Conservation (phyloP, 2,888 invertebrate genomes). For the Mesoligia furuncula region DNA sequence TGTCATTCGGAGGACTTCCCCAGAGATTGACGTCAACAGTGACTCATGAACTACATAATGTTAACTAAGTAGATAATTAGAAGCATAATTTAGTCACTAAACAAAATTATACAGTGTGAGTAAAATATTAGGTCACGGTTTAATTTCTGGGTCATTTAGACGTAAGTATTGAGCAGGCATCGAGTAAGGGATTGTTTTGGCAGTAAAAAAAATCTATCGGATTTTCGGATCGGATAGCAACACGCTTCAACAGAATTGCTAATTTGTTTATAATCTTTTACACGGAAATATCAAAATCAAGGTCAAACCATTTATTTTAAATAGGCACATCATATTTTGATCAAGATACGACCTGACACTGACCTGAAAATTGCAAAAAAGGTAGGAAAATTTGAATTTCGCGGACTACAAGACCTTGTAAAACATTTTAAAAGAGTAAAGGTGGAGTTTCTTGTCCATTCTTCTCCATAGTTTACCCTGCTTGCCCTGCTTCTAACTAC, state of each 20-base stretch:
- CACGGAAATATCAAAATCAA: not conserved
- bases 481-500: too few species aligned
- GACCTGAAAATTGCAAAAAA: too few species aligned
- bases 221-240: too few species aligned
- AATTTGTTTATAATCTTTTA: not conserved
- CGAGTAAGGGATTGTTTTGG: not conserved
- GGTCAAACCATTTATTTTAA: too few species aligned
- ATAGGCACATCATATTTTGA: too few species aligned
- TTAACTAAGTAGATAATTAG: conserved; percentile 3
- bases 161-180: not conserved
- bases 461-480: too few species aligned
- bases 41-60: conserved; percentile 21
- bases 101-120: not conserved
- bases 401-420: too few species aligned
- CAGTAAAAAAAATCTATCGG: not conserved
- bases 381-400: too few species aligned
- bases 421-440: too few species aligned
- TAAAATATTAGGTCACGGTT: not conserved
- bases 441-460: too few species aligned
- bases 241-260: not conserved
- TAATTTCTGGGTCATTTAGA: not conserved
- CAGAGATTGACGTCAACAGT: conserved; percentile 28
- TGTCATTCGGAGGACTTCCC: conserved; percentile 29
- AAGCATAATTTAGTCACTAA: conserved; percentile 11
- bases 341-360: too few species aligned